Evolutionary conservation across 2,888 invertebrate species (phyloP), one percentile per base, ranked within the genome.

Genomic region (Synergus umbraculus): DNA sequence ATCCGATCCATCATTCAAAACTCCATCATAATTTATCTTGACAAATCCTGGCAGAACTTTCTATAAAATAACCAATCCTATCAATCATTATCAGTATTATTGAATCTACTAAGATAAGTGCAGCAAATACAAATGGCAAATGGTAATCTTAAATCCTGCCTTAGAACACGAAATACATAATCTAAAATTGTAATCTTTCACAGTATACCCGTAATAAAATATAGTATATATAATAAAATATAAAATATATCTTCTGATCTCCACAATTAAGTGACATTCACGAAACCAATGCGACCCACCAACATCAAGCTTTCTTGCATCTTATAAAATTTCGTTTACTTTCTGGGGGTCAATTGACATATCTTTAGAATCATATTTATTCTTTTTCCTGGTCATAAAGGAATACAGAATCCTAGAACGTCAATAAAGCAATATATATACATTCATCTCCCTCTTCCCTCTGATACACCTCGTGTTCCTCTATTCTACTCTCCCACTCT

Each of bases 391-490:
- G 12, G 10, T 10, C 12, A 60, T 60, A 60, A 60, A 60, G 60
- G 60, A 60, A 60, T 60, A 60, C 60, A 60, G 60, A 60, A 60
- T 60, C 60, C 54, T 54, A 54, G 9, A 54, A 54, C 54, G 54
- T 54, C 54, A 54, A 54, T 54, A 54, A 54, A 54, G 54, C 54
- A 54, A 54, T 54, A 54, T 54, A 22, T 22, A 54, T 54, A 54
- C 54, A 54, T 54, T n/a, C 54, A n/a, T 54, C 54, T 54, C n/a
- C 54, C n/a, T 54, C n/a, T 29, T 29, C 29, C 54, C 54, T n/a
- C 54, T 54, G 54, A 54, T 54, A n/a, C 54, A 54, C 54, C 60
- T 60, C 60, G 60, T 60, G 60, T 60, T 60, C 60, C 60, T 60
- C 12, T 22, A 60, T 60, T 60, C 60, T 22, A 22, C 12, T 22